Conservation (phyloP, 2,113 vertebrate species). For the Pitta sordida region DNA sequence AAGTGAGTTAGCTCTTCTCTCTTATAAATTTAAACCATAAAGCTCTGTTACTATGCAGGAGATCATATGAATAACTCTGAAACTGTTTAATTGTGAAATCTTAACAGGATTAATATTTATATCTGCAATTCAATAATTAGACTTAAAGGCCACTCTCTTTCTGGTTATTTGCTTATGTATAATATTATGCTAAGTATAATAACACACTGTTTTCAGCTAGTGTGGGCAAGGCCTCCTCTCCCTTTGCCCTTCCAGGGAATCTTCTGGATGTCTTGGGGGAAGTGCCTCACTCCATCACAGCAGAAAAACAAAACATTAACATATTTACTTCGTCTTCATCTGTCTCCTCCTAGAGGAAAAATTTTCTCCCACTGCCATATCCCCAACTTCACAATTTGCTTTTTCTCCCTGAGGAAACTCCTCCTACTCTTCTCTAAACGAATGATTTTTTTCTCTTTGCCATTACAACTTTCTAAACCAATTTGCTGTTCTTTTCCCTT, state of each 20-base stretch:
- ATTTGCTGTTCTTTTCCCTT: not conserved
- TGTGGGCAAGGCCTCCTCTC: accelerated
- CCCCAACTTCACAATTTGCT: not conserved
- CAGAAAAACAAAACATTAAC: not conserved
- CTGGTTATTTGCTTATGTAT: not conserved
- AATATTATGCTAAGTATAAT: no score
- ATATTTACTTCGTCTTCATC: not conserved
- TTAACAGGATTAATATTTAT: not conserved
- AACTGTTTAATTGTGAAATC: not conserved
- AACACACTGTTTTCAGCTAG: not conserved
- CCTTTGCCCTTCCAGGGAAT: not conserved
- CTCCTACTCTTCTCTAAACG: not conserved
- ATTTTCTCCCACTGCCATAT: not conserved
- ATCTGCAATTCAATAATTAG: not conserved
- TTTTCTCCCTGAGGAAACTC: not conserved
- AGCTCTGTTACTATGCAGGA: not conserved
- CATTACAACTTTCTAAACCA: not conserved
- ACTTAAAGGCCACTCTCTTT: not conserved
- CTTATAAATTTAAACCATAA: conserved; percentile 26
- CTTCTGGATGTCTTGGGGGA: not conserved
- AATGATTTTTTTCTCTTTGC: not conserved
- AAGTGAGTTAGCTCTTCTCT: conserved; percentile 76
- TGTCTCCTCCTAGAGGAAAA: not conserved
- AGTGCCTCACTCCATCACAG: not conserved
- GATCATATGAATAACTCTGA: not conserved